Evolutionary conservation across 2,113 vertebrate species (phyloP).

Genomic region (Limnothrissa miodon): DNA sequence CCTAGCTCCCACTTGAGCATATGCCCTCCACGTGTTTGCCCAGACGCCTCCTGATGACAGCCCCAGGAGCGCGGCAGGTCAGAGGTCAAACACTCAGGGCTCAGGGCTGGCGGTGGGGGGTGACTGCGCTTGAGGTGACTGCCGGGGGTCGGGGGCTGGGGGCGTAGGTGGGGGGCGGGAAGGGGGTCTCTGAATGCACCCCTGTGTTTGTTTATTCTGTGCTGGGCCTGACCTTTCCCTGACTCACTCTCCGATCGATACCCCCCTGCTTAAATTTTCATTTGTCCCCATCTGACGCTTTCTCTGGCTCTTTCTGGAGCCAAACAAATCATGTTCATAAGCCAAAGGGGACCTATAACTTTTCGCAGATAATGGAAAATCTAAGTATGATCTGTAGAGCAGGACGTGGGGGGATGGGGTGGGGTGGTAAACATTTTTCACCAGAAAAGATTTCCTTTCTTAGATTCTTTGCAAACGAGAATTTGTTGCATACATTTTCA

Average conservation of each 20-base stretch:
- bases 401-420: too few relatives aligned
- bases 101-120: not conserved
- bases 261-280: conserved; percentile 49
- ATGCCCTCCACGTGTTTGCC: conserved; percentile 16
- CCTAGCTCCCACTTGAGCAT: not conserved
- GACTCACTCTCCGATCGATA: conserved; percentile 49
- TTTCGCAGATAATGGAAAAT: not conserved
- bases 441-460: not conserved
- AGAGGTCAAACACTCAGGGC: not conserved
- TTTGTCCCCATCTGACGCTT: conserved; percentile 36
- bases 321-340: conserved; percentile 18
- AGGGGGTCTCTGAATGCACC: not conserved
- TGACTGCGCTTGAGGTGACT: conserved; percentile 22
- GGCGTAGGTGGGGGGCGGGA: conserved; percentile 37
- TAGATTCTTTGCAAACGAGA: not conserved
- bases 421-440: not conserved
- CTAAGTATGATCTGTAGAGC: conserved; percentile 4
- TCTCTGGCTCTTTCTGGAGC: conserved; percentile 40
- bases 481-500: not conserved
- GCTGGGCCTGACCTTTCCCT: conserved; percentile 44
- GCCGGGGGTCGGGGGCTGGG: conserved; percentile 31
- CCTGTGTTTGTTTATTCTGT: conserved; percentile 35
- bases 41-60: conserved; percentile 2
- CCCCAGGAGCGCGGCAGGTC: not conserved
- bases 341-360: conserved; percentile 24